phyloP scores from a whole-genome alignment of 2,888 invertebrate species.

The Octodonta nipae region DNA sequence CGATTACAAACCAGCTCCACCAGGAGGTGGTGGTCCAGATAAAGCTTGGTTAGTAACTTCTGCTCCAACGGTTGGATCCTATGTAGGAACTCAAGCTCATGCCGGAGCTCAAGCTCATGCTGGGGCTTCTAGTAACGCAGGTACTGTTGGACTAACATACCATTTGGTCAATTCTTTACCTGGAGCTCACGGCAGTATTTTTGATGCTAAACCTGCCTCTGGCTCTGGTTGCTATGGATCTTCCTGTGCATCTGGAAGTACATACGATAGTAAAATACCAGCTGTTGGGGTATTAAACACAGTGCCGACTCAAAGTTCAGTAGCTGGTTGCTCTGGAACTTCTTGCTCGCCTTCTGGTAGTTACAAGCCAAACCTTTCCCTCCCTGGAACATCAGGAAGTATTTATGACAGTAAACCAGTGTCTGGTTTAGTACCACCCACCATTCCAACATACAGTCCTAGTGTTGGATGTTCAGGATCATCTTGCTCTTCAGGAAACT shows the following conservation, averaged over 20 bases:
- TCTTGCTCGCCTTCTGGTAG: neutral
- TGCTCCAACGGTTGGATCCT: constrained; percentile 1
- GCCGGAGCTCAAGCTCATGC: constrained; percentile 1
- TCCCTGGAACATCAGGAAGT: constrained; percentile 6
- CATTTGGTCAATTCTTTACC: constrained; percentile 12
- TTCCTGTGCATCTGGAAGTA: neutral
- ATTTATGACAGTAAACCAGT: constrained; percentile 7
- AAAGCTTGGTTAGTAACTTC: constrained; percentile 9
- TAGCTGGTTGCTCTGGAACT: neutral
- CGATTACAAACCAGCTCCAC: constrained; percentile 16
- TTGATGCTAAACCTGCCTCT: constrained; percentile 10
- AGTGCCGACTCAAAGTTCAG: neutral
- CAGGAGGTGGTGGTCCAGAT: constrained; percentile 10
- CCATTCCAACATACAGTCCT: neutral
- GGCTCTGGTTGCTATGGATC: too few relatives aligned
- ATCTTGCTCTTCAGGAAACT: neutral
- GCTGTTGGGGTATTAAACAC: neutral
- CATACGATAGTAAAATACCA: neutral
- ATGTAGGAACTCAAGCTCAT: neutral
- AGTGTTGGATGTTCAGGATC: neutral
- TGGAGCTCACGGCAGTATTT: constrained; percentile 13
- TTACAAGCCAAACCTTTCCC: too few relatives aligned
- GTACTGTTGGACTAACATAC: constrained; percentile 6
- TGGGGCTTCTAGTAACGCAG: constrained; percentile 4
- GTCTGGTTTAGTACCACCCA: too few relatives aligned